Conservation (phyloP, 2,888 invertebrate genomes). For the Augiades crinisus region DNA sequence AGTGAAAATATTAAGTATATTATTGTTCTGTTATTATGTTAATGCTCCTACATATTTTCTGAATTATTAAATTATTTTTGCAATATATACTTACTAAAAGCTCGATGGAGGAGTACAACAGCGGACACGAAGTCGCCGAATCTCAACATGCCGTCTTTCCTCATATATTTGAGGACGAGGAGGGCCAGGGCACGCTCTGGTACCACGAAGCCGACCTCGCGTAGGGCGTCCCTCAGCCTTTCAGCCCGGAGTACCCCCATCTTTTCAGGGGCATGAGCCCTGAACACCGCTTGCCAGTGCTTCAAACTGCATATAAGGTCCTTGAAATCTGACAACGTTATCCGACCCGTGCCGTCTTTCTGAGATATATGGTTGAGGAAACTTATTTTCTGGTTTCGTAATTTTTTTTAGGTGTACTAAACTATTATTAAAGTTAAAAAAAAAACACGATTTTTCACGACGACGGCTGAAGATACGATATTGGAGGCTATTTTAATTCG, state of each 20-base stretch:
- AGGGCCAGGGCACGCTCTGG: slow-evolving; percentile 92
- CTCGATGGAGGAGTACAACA: slow-evolving; percentile 92
- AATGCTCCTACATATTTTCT: too few relatives aligned
- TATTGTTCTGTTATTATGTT: not conserved
- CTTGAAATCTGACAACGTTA: slow-evolving; percentile 93
- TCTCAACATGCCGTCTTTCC: slow-evolving; percentile 94
- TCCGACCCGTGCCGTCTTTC: slow-evolving; percentile 89
- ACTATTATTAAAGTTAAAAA: too few relatives aligned
- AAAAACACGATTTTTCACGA: too few relatives aligned
- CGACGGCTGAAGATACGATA: too few relatives aligned
- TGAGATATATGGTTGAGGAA: slow-evolving; percentile 46
- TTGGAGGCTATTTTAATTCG: too few relatives aligned
- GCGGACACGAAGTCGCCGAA: slow-evolving; percentile 96
- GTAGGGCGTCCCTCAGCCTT: slow-evolving; percentile 89
- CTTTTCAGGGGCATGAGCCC: slow-evolving; percentile 94
- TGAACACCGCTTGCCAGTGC: slow-evolving; percentile 94
- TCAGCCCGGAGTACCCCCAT: slow-evolving; percentile 94
- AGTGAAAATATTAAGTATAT: not conserved
- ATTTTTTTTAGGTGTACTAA: too few relatives aligned
- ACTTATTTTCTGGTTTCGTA: not conserved
- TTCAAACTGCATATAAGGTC: slow-evolving; percentile 95
- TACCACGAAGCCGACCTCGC: slow-evolving; percentile 93
- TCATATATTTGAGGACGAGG: slow-evolving; percentile 92
- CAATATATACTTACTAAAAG: slow-evolving; percentile 86
- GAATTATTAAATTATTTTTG: not conserved